These are phyloP conservation scores for Drosophila chauvacae DNA, from an alignment of 1,140 invertebrate genomes.

Conservation along the genomic window DNA sequence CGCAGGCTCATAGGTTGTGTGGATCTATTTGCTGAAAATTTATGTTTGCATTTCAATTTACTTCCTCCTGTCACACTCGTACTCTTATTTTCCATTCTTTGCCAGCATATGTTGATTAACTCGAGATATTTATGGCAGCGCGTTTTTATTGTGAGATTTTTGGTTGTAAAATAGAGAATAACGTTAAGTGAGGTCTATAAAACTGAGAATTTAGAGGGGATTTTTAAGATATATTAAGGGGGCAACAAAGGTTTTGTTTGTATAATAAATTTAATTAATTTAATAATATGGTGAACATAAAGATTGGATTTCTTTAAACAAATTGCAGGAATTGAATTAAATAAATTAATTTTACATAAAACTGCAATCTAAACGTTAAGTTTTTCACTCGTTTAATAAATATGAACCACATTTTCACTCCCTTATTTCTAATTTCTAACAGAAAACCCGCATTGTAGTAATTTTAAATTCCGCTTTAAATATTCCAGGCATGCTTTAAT, in stretches of 20 bases:
- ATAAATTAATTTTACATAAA: too few species aligned
- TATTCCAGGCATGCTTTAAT: constrained; percentile 9
- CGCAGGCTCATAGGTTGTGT: constrained; percentile 10
- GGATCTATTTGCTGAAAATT: constrained; percentile 33
- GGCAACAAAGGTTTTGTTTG: not conserved
- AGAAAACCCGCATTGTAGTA: not conserved
- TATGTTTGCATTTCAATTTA: constrained; percentile 70
- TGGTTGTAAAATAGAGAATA: constrained; percentile 2
- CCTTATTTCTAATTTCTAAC: not conserved
- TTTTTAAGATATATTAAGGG: not conserved
- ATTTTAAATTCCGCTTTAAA: constrained; percentile 5
- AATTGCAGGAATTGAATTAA: not conserved
- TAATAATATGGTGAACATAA: too few species aligned
- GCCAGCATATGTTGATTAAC: constrained; percentile 64
- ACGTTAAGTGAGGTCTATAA: not conserved
- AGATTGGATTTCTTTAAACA: not conserved
- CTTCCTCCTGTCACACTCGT: constrained; percentile 12
- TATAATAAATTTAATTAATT: not conserved
- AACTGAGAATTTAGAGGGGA: not conserved
- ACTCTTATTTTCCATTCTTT: not conserved
- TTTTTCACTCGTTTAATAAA: not conserved
- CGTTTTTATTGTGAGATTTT: constrained; percentile 27
- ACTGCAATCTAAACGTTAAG: not conserved
- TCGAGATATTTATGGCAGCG: constrained; percentile 41
- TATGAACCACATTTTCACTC: too few species aligned